Percentiles rank a stretch among this genome's conserved stretches.
Conservation (phyloP, 2,888 invertebrate species). For the Malacosoma neustria region DNA sequence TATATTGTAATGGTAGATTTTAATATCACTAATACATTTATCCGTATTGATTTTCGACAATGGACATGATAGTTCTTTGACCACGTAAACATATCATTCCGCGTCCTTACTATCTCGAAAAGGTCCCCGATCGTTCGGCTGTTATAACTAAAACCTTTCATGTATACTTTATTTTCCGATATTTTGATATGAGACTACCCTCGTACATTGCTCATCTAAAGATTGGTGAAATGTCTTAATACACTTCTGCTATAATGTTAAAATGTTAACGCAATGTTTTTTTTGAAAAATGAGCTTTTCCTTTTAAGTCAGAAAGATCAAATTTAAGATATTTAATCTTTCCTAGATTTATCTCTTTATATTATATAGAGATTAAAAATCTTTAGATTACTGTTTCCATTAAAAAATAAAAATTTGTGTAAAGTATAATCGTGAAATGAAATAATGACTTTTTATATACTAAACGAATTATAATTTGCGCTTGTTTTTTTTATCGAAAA, state of each 20-base stretch:
- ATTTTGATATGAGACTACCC: conserved; percentile 50
- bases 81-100: conserved; percentile 53
- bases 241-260: conserved; percentile 48
- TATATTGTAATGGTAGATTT: conserved; percentile 29
- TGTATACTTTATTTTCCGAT: conserved; percentile 64
- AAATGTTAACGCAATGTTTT: too few species aligned
- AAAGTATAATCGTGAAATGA: too few species aligned
- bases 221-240: conserved; percentile 60
- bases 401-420: too few species aligned
- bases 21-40: conserved; percentile 64
- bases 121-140: conserved; percentile 40
- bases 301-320: too few species aligned
- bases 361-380: too few species aligned
- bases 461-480: too few species aligned
- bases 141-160: conserved; percentile 63
- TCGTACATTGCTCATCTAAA: conserved; percentile 61
- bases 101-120: conserved; percentile 43
- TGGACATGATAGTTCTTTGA: conserved; percentile 47
- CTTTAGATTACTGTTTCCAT: too few species aligned
- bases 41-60: conserved; percentile 56
- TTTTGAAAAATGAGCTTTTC: too few species aligned
- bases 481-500: too few species aligned
- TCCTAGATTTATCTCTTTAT: too few species aligned
- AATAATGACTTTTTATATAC: too few species aligned
- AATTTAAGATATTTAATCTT: too few species aligned